Evolutionary conservation across 2,113 vertebrate species (phyloP).

Genomic region (Gobio gobio): DNA sequence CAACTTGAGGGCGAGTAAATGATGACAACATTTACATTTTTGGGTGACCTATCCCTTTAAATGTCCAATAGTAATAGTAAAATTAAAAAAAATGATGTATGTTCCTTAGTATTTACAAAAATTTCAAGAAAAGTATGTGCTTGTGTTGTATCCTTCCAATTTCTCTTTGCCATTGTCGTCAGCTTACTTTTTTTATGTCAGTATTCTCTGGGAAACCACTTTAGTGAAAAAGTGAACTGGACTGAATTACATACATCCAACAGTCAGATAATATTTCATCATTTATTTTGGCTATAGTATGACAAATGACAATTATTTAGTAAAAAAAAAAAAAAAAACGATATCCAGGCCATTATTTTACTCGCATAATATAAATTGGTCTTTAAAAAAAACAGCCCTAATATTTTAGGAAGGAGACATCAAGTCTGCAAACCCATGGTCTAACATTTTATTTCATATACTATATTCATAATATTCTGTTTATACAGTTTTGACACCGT

Average conservation of each 20-base stretch:
- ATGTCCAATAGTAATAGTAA: background rate
- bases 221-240: background rate
- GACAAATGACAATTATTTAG: background rate
- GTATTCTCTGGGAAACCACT: background rate
- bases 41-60: too few relatives aligned
- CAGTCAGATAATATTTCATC: background rate
- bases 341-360: too few relatives aligned
- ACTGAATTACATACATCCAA: background rate
- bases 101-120: background rate
- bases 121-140: too few relatives aligned
- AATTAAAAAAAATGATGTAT: background rate
- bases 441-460: background rate
- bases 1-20: too few relatives aligned
- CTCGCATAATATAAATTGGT: too few relatives aligned
- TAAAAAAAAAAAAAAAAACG: background rate
- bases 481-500: background rate
- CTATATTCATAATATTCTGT: background rate
- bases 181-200: background rate
- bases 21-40: too few relatives aligned
- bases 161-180: background rate
- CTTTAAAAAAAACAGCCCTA: too few relatives aligned
- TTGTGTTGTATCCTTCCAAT: background rate
- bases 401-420: background rate
- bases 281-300: background rate
- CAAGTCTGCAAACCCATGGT: background rate